These are phyloP conservation scores for Hylaeus volcanicus DNA, from an alignment of 1,140 invertebrate species.

Conservation along the genomic window DNA sequence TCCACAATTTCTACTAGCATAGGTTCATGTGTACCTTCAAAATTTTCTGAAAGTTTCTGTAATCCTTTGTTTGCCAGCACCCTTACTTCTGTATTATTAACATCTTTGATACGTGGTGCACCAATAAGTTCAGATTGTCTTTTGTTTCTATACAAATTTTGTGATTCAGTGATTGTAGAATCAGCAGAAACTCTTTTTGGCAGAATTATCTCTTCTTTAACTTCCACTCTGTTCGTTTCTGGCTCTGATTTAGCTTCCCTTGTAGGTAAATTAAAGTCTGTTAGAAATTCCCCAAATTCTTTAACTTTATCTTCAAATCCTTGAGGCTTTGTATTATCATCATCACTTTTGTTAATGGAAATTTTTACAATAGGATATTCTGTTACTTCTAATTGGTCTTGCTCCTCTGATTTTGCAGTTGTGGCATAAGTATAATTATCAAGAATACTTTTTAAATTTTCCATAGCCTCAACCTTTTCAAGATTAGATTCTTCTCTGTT, in stretches of 20 bases:
- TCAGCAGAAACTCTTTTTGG: slow-evolving; percentile 48
- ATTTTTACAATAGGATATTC: slow-evolving; percentile 59
- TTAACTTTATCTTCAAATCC: slow-evolving; percentile 71
- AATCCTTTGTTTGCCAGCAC: slow-evolving; percentile 65
- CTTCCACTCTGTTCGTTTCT: slow-evolving; percentile 10
- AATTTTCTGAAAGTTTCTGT: slow-evolving; percentile 69
- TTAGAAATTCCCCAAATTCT: slow-evolving; percentile 76
- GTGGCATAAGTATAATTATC: slow-evolving; percentile 44
- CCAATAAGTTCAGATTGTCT: slow-evolving; percentile 31
- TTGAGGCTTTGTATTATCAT: slow-evolving; percentile 34
- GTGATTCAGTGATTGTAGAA: slow-evolving; percentile 21
- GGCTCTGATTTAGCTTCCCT: slow-evolving; percentile 35
- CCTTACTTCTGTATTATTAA: slow-evolving; percentile 25
- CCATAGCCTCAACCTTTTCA: slow-evolving; percentile 30
- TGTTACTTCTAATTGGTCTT: slow-evolving; percentile 54
- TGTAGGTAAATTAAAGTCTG: slow-evolving; percentile 71
- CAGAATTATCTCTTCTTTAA: slow-evolving; percentile 49
- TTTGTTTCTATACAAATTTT: not conserved
- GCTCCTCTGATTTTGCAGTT: slow-evolving; percentile 54
- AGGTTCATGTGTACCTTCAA: slow-evolving; percentile 72
- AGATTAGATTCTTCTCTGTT: slow-evolving; percentile 30
- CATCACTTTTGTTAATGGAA: slow-evolving; percentile 41
- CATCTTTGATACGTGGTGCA: slow-evolving; percentile 51
- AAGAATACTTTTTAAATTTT: slow-evolving; percentile 45
- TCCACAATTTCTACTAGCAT: slow-evolving; percentile 71